Percentiles rank a stretch among this genome's conserved stretches.
Conservation (phyloP, 1,140 invertebrate genomes). For the Brachionus calyciflorus region DNA sequence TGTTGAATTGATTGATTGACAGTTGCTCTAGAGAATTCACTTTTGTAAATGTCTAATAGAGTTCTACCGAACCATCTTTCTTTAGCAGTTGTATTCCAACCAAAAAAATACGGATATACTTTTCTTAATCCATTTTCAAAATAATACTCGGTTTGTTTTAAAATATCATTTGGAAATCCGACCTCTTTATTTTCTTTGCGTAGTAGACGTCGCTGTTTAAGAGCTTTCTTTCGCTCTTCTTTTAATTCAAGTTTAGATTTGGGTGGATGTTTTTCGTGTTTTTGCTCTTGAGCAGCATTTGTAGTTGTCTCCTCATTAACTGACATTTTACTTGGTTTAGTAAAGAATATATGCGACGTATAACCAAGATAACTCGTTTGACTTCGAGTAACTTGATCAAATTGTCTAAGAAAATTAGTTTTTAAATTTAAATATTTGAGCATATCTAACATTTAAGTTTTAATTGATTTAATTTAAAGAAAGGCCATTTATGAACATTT, state of each 20-base stretch:
- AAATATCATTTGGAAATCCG: conserved; percentile 39
- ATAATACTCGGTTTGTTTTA: conserved; percentile 41
- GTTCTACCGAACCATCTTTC: conserved; percentile 92
- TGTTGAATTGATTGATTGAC: conserved; percentile 75
- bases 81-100: conserved; percentile 93
- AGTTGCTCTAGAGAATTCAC: conserved; percentile 73
- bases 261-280: neutral
- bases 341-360: conserved; percentile 8
- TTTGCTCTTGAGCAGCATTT: neutral
- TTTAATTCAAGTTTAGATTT: neutral
- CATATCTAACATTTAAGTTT: neutral
- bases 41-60: conserved; percentile 85
- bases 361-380: neutral
- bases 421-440: conserved; percentile 2
- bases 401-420: conserved; percentile 14
- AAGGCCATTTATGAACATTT: no score
- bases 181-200: conserved; percentile 24
- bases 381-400: neutral
- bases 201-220: conserved; percentile 22
- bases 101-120: conserved; percentile 97
- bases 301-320: neutral
- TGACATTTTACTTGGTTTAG: conserved; percentile 21
- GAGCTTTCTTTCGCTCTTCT: neutral
- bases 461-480: no score
- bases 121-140: conserved; percentile 69